A percentile compares a stretch with the other conserved stretches of the same genome.
These are phyloP conservation scores for Phyto melanocephala DNA, from an alignment of 2,888 invertebrate species.

Conservation along the genomic window DNA sequence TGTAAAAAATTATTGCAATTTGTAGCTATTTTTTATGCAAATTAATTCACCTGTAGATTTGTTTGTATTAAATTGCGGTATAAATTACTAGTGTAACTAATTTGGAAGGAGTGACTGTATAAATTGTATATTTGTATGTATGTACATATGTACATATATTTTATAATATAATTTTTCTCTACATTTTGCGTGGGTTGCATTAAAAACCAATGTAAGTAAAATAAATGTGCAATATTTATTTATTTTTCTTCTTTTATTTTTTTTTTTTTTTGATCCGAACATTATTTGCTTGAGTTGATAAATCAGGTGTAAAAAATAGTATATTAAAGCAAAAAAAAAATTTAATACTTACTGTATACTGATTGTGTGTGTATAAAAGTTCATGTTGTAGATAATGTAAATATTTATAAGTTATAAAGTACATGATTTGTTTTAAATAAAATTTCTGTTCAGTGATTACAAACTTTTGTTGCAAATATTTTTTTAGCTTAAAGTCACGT, in stretches of 20 bases:
- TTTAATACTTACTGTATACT: neutral
- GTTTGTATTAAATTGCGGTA: neutral
- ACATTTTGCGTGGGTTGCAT: constrained; percentile 59
- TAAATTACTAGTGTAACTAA: constrained; percentile 42
- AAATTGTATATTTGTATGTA: constrained; percentile 9
- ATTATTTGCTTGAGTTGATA: constrained; percentile 49
- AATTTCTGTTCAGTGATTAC: constrained; percentile 3
- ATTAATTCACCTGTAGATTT: neutral
- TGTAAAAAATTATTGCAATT: neutral
- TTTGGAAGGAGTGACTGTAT: constrained; percentile 47
- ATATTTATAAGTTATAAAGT: constrained; percentile 5
- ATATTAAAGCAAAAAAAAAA: constrained; percentile 17
- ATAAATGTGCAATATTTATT: constrained; percentile 36
- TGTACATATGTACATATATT: neutral
- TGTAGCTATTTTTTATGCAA: neutral
- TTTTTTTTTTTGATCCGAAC: constrained; percentile 6
- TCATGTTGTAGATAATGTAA: neutral
- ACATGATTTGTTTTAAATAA: constrained; percentile 24
- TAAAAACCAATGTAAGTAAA: constrained; percentile 33
- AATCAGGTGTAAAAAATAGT: constrained; percentile 60
- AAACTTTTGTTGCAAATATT: neutral
- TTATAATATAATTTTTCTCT: constrained; percentile 1
- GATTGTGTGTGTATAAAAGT: too few species aligned
- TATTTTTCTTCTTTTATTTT: constrained; percentile 6
- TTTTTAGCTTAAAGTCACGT: constrained; percentile 25